phyloP scores from a whole-genome alignment of 53 echinoderm and acorn worm genomes.

The Zoroaster sp. region DNA sequence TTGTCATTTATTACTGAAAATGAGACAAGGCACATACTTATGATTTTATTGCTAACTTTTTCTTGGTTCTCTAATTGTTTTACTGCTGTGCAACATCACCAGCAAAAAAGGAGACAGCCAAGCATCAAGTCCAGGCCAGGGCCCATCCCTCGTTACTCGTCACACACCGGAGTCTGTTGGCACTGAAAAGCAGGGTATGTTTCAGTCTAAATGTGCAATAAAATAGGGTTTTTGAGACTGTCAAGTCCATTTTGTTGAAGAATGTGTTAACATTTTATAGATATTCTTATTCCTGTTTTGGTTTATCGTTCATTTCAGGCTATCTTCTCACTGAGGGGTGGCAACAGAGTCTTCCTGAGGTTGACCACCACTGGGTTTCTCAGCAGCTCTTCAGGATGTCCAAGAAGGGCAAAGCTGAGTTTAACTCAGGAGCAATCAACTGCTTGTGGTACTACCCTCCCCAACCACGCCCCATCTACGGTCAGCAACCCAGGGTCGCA shows the following conservation, averaged over 20 bases:
- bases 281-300: too few relatives aligned
- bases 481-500: slow-evolving; percentile 22
- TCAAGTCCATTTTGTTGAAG: too few relatives aligned
- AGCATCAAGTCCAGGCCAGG: neutral
- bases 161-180: neutral
- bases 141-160: neutral
- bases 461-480: slow-evolving; percentile 5
- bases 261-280: too few relatives aligned
- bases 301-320: slow-evolving; percentile 17
- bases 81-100: too few relatives aligned
- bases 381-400: slow-evolving; percentile 52
- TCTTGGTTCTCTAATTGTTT: too few relatives aligned
- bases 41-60: too few relatives aligned
- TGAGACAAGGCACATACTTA: too few relatives aligned
- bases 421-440: slow-evolving; percentile 28
- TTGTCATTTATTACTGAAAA: too few relatives aligned
- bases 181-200: neutral
- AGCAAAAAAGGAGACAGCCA: neutral
- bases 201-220: neutral
- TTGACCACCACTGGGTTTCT: slow-evolving; percentile 64
- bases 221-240: neutral
- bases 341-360: slow-evolving; percentile 49
- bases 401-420: slow-evolving; percentile 17
- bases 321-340: slow-evolving; percentile 62
- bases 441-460: slow-evolving; percentile 56